Evolutionary conservation across 2,888 invertebrate species (phyloP), one percentile per base, ranked within the genome.

Genomic region (Eupelmus urozonus): DNA sequence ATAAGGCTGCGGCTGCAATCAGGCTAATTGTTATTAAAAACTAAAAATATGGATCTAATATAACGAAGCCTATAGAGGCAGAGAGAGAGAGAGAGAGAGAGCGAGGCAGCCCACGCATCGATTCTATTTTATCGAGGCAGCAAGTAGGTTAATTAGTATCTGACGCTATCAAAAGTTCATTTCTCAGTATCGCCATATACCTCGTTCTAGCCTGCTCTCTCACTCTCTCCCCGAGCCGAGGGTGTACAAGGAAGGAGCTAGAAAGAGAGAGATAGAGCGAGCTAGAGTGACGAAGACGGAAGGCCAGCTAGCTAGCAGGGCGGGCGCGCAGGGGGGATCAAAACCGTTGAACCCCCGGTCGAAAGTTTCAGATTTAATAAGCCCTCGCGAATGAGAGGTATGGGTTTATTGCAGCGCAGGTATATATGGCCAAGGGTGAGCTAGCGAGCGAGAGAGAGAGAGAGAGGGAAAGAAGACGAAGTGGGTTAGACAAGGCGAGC

Each of bases 361-460:
- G 79, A 83, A 83, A 82, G 81, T 83, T 83, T 81, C 76, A 76
- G 82, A 83, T 83, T 83, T 82, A 83, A 83, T 83, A 83, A 83
- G 82, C 81, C 82, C 67, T 71, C 71, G 74, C 69, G 60, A 75
- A 76, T 59, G 71, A 63, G 75, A 69, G 76, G 70, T 53, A 57
- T 62, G 71, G 75, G 75, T 77, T 76, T 65, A 70, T 71, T 72
- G 76, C 40, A 60, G 51, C n/a, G n/a, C n/a, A 40, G 76, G 18
- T 7, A 40, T 45, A 16, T 29, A 4, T 25, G 29, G 53, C 57
- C 34, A 45, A 40, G n/a, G n/a, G 67, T 13, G 23, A 23, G 7
- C 2, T 1, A n/a, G 16, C n/a, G 34, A 70, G 59, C 7, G 45
- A 70, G 57, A 34, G 49, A 60, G 55, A 40, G 59, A 27, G 45